Conservation (phyloP, 2,797 vertebrate genomes). For the Erpetoichthys calabaricus region DNA sequence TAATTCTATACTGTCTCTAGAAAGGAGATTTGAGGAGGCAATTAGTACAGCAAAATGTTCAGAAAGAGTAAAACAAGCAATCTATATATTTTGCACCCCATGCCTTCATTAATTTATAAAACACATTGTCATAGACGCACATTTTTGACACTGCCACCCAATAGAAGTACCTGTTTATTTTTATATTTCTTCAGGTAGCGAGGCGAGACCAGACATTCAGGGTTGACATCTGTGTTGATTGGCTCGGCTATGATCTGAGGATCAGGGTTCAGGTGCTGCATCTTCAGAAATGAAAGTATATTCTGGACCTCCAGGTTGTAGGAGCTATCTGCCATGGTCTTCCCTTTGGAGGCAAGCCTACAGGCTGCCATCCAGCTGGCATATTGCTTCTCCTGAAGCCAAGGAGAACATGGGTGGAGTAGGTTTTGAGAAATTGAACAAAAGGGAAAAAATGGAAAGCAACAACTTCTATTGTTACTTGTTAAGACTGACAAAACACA, state of each 20-base stretch:
- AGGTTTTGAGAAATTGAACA: background rate
- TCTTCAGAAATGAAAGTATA: constrained; percentile 95
- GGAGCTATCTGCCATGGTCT: constrained; percentile 98
- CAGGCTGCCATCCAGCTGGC: constrained; percentile 98
- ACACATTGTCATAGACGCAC: too few relatives aligned
- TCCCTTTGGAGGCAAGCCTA: constrained; percentile 91
- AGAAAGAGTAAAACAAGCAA: too few relatives aligned
- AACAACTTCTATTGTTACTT: too few relatives aligned
- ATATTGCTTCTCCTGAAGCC: constrained; percentile 84
- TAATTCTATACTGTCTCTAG: too few relatives aligned
- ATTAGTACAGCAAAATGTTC: too few relatives aligned
- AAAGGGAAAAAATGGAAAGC: too few relatives aligned
- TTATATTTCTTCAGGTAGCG: constrained; percentile 97
- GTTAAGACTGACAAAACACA: too few relatives aligned
- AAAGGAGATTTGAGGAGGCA: too few relatives aligned
- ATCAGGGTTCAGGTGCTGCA: constrained; percentile 97
- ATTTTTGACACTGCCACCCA: background rate
- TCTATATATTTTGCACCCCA: too few relatives aligned
- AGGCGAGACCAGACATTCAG: constrained; percentile 90
- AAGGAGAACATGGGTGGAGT: background rate
- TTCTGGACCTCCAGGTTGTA: constrained; percentile 95
- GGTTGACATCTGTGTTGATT: constrained; percentile 84
- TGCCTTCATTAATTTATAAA: too few relatives aligned
- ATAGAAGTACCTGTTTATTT: constrained; percentile 78
- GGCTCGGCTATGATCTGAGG: constrained; percentile 84